A percentile compares a stretch with the other conserved stretches of the same genome.
Evolutionary conservation across 2,888 invertebrate genomes (phyloP).

Genomic region (Stenoptilia bipunctidactyla): DNA sequence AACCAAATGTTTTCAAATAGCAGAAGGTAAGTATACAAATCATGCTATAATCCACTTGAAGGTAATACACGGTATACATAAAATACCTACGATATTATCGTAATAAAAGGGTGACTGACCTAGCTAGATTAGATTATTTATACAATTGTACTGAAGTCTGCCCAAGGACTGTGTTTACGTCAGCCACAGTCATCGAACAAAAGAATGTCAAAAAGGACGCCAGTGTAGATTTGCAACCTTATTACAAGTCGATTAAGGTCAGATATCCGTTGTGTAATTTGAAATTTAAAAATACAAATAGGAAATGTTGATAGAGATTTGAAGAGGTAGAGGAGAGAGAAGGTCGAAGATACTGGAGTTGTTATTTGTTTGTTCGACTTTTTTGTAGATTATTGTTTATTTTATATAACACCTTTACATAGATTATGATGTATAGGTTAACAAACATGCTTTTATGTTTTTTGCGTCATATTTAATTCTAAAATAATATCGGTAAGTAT

Average conservation of each 20-base stretch:
- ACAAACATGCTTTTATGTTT: too few species aligned
- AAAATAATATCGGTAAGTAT: too few species aligned
- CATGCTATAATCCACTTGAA: too few species aligned
- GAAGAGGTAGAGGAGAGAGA: background rate
- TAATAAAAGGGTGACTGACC: constrained; percentile 44
- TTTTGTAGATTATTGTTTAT: too few species aligned
- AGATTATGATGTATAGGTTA: too few species aligned
- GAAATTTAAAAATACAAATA: background rate
- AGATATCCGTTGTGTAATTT: constrained; percentile 10
- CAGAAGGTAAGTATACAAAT: too few species aligned
- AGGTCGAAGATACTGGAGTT: background rate
- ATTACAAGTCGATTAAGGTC: constrained; percentile 22
- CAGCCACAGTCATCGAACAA: constrained; percentile 35
- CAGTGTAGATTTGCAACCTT: constrained; percentile 26
- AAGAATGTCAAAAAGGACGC: constrained; percentile 18
- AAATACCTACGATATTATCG: background rate
- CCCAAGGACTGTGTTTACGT: constrained; percentile 61
- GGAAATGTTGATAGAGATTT: background rate
- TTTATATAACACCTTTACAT: too few species aligned
- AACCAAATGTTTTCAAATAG: too few species aligned
- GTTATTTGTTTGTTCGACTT: too few species aligned
- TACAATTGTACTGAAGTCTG: constrained; percentile 57
- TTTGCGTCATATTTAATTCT: too few species aligned
- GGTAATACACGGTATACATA: too few species aligned
- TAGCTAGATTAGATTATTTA: constrained; percentile 42